These are phyloP conservation scores for Mycetomoellerius zeteki DNA, from an alignment of 1,140 invertebrate genomes.

Conservation along the genomic window DNA sequence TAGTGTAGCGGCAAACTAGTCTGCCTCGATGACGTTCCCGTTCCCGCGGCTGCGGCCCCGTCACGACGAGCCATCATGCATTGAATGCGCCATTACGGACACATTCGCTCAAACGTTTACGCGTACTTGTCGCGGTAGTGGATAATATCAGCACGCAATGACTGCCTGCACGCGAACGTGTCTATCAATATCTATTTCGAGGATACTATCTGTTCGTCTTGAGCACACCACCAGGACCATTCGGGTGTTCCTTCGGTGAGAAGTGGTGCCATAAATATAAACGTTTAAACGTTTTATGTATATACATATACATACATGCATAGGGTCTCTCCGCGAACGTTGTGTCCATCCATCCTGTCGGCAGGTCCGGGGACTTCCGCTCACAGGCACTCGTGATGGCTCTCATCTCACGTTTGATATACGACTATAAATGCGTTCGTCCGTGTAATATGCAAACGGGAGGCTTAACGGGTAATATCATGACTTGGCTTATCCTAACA, in stretches of 20 bases:
- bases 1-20: neutral
- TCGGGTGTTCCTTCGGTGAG: conserved; percentile 29
- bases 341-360: conserved; percentile 59
- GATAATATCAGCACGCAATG: conserved; percentile 47
- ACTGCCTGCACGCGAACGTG: conserved; percentile 11
- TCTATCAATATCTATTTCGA: conserved; percentile 26
- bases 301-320: neutral
- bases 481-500: conserved; percentile 30
- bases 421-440: conserved; percentile 63
- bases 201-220: neutral
- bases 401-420: conserved; percentile 54
- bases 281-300: conserved; percentile 59
- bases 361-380: conserved; percentile 53
- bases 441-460: conserved; percentile 58
- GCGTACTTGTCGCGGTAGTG: conserved; percentile 35
- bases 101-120: conserved; percentile 47
- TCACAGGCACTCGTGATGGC: conserved; percentile 41
- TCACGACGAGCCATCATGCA: conserved; percentile 37
- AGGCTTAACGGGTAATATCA: conserved; percentile 69
- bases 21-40: neutral
- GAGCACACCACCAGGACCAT: neutral
- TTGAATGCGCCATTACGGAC: conserved; percentile 49
- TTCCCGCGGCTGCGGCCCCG: neutral
- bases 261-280: conserved; percentile 66
- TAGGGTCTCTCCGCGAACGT: conserved; percentile 19